Evolutionary conservation across 2,888 invertebrate species (phyloP).

Genomic region (Lissocephala sabroskyi): DNA sequence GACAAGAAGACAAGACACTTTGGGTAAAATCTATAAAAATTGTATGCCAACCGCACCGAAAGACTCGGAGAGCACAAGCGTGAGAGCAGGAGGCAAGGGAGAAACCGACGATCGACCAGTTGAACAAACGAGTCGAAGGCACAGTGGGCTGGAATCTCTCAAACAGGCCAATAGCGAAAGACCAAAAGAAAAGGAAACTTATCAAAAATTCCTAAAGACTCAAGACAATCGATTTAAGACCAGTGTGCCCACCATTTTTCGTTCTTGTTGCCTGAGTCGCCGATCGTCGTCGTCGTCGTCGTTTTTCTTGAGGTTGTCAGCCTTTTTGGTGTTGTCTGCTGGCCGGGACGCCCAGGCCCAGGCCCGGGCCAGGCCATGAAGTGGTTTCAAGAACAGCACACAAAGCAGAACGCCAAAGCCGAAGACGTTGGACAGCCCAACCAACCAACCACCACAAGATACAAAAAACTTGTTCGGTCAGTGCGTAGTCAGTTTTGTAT

Average conservation of each 20-base stretch:
- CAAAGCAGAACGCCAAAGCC: conserved; percentile 37
- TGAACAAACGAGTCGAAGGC: too few relatives aligned
- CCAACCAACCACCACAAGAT: conserved; percentile 3
- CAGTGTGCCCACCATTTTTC: conserved; percentile 30
- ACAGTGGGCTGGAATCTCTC: too few relatives aligned
- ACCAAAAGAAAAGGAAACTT: too few relatives aligned
- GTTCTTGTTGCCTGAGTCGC: conserved; percentile 29
- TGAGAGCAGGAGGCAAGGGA: too few relatives aligned
- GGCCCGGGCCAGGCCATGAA: conserved; percentile 39
- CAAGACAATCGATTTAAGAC: too few relatives aligned
- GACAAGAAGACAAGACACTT: conserved; percentile 47
- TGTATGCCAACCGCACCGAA: conserved; percentile 17
- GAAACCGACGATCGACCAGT: too few relatives aligned
- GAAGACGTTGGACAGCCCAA: background rate
- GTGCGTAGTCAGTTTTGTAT: conserved; percentile 39
- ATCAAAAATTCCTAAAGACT: too few relatives aligned
- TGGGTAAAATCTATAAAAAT: conserved; percentile 57
- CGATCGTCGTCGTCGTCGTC: conserved; percentile 11
- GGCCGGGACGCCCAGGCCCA: too few relatives aligned
- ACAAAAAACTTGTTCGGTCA: conserved; percentile 52
- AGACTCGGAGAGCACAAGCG: too few relatives aligned
- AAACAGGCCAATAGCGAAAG: too few relatives aligned
- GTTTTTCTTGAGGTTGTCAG: conserved; percentile 56
- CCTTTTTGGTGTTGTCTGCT: conserved; percentile 47
- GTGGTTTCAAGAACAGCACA: conserved; percentile 46